Evolutionary conservation across 2,113 vertebrate genomes (phyloP), one percentile per base, ranked within the genome.

Genomic region (Melanocharis versteri): DNA sequence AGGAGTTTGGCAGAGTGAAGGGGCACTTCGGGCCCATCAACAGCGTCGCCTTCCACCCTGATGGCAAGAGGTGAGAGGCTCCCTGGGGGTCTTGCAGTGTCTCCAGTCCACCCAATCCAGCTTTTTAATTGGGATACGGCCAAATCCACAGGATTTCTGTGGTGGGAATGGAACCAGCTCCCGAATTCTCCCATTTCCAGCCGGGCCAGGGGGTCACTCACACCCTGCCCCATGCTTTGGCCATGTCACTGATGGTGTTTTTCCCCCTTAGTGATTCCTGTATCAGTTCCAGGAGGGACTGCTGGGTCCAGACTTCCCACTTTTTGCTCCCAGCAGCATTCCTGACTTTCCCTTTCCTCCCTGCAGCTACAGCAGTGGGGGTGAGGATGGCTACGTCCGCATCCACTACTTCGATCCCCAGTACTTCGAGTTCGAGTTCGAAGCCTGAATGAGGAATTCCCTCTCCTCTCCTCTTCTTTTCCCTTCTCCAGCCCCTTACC

Each of bases 1-100:
- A 99, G 89, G 99, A 99, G 97, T 99, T 99, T 94, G 99, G 99
- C 44, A 98, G 99, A 96, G 98, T 99, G 79, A 99, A 99, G 89
- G 99, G 99, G 48, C 99, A 99, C 95, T 99, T 99, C 0, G 99
- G 99, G 27, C 99, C 99, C 4, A 99, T 99, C 89, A 99, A 99
- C 87, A 99, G 99, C 17, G 99, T 99, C 21, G 99, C 99, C 5
- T 99, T 99, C 92, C 99, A 99, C 93, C 99, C 99, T 0, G 99
- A 99, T 13, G 99, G 99, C 69, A 99, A 99, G 94, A 99, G 99
- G 99, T 99, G 96, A 93, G 94, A 20, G 11, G 15, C 71, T 47
- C 40, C 27, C 13, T 28, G n/a, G 4, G 48, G 15, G 6, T 8
- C 54, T 10, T 35, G 13, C 44, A 27, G 69, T 0, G 0, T 30